Evolutionary conservation across 2,888 invertebrate species (phyloP), one percentile per base, ranked within the genome.

Genomic region (Ornithoptera priamus): DNA sequence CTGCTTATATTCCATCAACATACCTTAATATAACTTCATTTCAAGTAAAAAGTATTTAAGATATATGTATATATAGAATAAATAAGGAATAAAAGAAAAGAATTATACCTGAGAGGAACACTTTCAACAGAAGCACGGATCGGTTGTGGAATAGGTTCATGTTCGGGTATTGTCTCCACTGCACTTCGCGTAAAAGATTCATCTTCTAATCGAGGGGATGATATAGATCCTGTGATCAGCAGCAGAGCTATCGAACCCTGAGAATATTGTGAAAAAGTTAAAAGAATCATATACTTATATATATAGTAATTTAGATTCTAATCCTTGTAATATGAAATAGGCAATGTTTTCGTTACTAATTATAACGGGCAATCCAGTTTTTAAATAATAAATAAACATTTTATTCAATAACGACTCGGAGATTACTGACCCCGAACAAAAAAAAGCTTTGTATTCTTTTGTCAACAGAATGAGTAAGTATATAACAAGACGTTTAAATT

Each of bases 111-210:
- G 67, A 90, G 81, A 12, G 96, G 96, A 70, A 95, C 88, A 78
- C 94, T 95, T 86, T 97, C 97, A 3, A 97, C 96, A 1, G 97
- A 96, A 63, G 94, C 93, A 71, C 97, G 93, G 71, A 97, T 89
- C 0, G 97, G 97, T 39, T 85, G 75, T 10, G 87, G 82, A 58
- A 92, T 82, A 2, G 87, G 87, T 20, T 86, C 88, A 75, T 92
- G 92, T 68, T 83, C 80, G 15, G 92, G 92, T 18, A 89, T 78
- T 8, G 87, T 86, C 78, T 92, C 92, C 12, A 90, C 86, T 6
- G 86, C 86, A 73, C 86, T 89, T 61, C 92, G 82, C 18, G 79
- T 73, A 72, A 92, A 91, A 17, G 84, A 76, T 24, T 72, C 78
- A 56, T 84, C 78, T 6, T 84, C 80, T 62, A 83, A 78, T 18